Evolutionary conservation across 2,113 vertebrate genomes (phyloP), one percentile per base, ranked within the genome.

Genomic region (Colistium nudipinnis): DNA sequence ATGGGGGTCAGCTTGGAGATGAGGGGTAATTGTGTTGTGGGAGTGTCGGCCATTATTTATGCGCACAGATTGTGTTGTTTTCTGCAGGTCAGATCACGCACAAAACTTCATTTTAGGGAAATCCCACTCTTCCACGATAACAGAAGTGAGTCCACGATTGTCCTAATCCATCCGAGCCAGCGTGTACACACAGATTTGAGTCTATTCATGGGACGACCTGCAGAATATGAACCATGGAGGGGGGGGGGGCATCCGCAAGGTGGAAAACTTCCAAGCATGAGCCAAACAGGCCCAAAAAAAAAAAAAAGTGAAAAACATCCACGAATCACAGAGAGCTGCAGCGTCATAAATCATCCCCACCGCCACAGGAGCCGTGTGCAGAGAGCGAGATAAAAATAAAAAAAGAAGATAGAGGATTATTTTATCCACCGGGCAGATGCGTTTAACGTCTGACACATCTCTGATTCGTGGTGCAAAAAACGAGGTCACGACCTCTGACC

Each of bases 211-310:
- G 60, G 69, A 78, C 83, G 86, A 60, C 83, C 84, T 89, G 76
- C 86, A 31, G 4, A 36, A 9, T n/a, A 69, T 87, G 35, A 84
- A 87, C 84, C 84, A 88, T 84, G 51, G 55, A 83, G 78, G 3
- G 10, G 24, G 51, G 55, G 81, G 78, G 3, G 10, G 24, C 74
- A 53, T 85, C 74, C 76, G 79, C 70, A 64, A 60, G 27, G 54
- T 57, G 28, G 41, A 62, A 31, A 62, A 76, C 27, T 30, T 62
- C 25, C 53, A 68, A 70, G 60, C 6, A 61, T n/a, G n/a, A 69
- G 61, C 49, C 61, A 70, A 52, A 70, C 41, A 62, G 72, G 44
- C n/a, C n/a, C n/a, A n/a, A n/a, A n/a, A n/a, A n/a, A n/a, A n/a
- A n/a, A n/a, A n/a, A n/a, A n/a, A n/a, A n/a, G n/a, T n/a, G n/a